phyloP scores from a whole-genome alignment of 2,888 invertebrate species.

The Mythimna pallens region DNA sequence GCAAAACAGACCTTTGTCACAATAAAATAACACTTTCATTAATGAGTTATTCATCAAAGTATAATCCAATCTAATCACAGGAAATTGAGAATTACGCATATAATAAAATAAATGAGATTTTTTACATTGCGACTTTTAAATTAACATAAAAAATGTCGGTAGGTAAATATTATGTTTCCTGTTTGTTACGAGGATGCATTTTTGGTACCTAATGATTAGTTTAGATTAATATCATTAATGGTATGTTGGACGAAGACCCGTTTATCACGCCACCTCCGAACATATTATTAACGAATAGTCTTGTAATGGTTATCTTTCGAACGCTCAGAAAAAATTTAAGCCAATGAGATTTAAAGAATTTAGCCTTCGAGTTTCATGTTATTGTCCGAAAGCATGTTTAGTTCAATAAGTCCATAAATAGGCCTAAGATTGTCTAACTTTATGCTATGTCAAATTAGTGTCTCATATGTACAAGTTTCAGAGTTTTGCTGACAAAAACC shows the following conservation, averaged over 20 bases:
- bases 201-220: slow-evolving; percentile 59
- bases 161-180: slow-evolving; percentile 62
- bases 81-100: slow-evolving; percentile 61
- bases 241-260: slow-evolving; percentile 37
- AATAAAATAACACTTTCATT: slow-evolving; percentile 35
- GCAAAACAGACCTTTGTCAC: slow-evolving; percentile 21
- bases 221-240: slow-evolving; percentile 51
- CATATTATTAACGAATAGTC: slow-evolving; percentile 46
- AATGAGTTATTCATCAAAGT: slow-evolving; percentile 46
- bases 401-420: background rate
- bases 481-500: too few relatives aligned
- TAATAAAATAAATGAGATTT: slow-evolving; percentile 69
- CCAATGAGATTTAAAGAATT: slow-evolving; percentile 13
- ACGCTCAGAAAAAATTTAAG: slow-evolving; percentile 19
- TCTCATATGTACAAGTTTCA: background rate
- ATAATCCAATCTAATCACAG: slow-evolving; percentile 56
- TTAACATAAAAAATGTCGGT: slow-evolving; percentile 64
- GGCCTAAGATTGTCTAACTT: background rate
- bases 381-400: slow-evolving; percentile 8
- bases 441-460: background rate
- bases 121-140: slow-evolving; percentile 62
- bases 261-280: slow-evolving; percentile 53
- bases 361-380: slow-evolving; percentile 1
- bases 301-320: slow-evolving; percentile 40
- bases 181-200: slow-evolving; percentile 61